phyloP scores from a whole-genome alignment of 2,888 invertebrate species.

The Scaptomyza parva region DNA sequence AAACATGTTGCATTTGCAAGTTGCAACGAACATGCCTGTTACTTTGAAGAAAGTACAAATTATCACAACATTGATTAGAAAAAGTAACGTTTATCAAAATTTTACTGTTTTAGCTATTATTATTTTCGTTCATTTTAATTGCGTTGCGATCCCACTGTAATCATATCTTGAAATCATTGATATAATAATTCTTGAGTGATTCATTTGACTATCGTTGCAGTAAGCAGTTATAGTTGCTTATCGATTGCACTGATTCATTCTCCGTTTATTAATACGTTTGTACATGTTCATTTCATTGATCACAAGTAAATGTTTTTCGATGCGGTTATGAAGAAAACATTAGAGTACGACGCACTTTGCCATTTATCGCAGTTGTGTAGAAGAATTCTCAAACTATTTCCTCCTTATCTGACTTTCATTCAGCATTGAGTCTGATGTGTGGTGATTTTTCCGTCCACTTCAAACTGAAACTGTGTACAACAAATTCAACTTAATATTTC shows the following conservation, averaged over 20 bases:
- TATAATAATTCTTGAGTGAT: neutral
- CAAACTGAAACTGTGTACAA: neutral
- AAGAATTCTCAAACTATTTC: neutral
- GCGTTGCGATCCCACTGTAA: neutral
- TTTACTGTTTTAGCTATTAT: no score
- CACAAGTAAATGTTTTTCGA: neutral
- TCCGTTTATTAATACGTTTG: neutral
- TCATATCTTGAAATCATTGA: constrained; percentile 3
- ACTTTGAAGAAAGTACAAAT: neutral
- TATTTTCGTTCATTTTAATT: neutral
- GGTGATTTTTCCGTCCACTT: no score
- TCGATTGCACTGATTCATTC: constrained; percentile 19
- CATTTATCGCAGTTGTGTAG: constrained; percentile 5
- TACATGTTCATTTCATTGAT: constrained; percentile 1
- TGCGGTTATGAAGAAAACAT: neutral
- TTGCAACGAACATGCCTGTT: neutral
- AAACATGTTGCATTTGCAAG: neutral
- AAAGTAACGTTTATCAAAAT: no score
- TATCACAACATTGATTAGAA: no score
- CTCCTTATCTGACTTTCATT: constrained; percentile 20
- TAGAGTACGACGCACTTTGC: neutral
- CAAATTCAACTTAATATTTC: neutral
- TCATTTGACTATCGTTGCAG: constrained; percentile 13
- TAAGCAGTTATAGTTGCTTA: constrained; percentile 12
- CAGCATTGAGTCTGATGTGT: constrained; percentile 5